phyloP scores from a whole-genome alignment of 2,113 vertebrate species.

The Tachuris rubrigastra region DNA sequence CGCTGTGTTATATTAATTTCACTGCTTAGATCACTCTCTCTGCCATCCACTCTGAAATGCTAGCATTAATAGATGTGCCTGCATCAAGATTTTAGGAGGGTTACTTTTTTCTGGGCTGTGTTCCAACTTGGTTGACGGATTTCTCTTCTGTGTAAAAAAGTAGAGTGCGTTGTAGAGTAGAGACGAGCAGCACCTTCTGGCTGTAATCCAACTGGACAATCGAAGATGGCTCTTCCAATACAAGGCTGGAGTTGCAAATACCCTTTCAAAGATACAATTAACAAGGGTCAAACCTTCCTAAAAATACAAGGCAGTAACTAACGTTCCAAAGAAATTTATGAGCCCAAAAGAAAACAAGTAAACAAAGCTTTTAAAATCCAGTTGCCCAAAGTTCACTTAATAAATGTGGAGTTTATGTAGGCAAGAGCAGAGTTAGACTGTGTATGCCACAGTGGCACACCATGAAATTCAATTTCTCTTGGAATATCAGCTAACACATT shows the following conservation, averaged over 20 bases:
- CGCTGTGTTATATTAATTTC: neutral
- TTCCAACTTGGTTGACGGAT: slow-evolving; percentile 85
- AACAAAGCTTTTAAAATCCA: neutral
- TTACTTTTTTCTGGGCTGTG: slow-evolving; percentile 90
- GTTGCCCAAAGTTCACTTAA: neutral
- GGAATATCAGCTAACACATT: neutral
- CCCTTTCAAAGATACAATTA: slow-evolving; percentile 75
- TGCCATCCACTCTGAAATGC: neutral
- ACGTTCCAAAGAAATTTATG: neutral
- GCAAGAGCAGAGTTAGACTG: neutral
- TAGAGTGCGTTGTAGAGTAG: slow-evolving; percentile 86
- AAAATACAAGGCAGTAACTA: neutral
- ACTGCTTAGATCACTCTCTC: neutral
- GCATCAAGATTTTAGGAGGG: slow-evolving; percentile 11
- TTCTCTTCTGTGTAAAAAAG: slow-evolving; percentile 90
- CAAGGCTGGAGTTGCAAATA: slow-evolving; percentile 83
- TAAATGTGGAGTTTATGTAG: neutral
- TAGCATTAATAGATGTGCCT: neutral
- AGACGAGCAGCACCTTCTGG: slow-evolving; percentile 91
- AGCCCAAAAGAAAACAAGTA: neutral
- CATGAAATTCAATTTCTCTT: neutral
- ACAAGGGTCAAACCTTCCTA: neutral
- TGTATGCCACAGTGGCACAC: neutral
- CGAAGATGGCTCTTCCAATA: slow-evolving; percentile 87
- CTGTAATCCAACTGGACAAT: slow-evolving; percentile 95